Conservation (phyloP, 2,888 invertebrate genomes). For the Bellardia pandia region DNA sequence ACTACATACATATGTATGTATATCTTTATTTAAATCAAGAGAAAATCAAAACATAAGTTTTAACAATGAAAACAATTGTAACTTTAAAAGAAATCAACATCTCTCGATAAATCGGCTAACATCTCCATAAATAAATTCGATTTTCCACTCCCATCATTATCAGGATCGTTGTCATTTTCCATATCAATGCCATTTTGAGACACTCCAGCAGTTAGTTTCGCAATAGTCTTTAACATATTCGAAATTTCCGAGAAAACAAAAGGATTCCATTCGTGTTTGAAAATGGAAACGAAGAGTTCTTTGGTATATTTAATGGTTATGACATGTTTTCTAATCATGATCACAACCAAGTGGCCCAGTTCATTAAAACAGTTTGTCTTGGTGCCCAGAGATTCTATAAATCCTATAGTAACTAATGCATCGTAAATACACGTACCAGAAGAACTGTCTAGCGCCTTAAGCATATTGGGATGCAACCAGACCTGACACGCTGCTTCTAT, state of each 20-base stretch:
- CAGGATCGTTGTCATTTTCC: slow-evolving; percentile 15
- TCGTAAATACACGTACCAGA: slow-evolving; percentile 74
- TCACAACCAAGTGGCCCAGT: slow-evolving; percentile 84
- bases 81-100: slow-evolving; percentile 81
- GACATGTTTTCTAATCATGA: slow-evolving; percentile 86
- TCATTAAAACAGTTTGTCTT: slow-evolving; percentile 82
- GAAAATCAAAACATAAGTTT: neutral
- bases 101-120: slow-evolving; percentile 82
- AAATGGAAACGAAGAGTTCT: slow-evolving; percentile 88
- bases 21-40: neutral
- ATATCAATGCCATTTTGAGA: neutral
- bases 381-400: slow-evolving; percentile 77
- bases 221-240: slow-evolving; percentile 77
- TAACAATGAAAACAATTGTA: slow-evolving; percentile 50
- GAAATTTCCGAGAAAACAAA: slow-evolving; percentile 78
- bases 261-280: slow-evolving; percentile 88
- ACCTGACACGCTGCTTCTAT: slow-evolving; percentile 75
- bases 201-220: slow-evolving; percentile 64
- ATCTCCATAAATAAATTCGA: slow-evolving; percentile 83
- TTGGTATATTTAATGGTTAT: slow-evolving; percentile 87
- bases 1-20: no score
- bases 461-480: slow-evolving; percentile 73
- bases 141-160: slow-evolving; percentile 77
- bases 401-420: slow-evolving; percentile 77
- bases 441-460: slow-evolving; percentile 30